Conservation (phyloP, 2,888 invertebrate genomes). For the Trichopria drosophilae region DNA sequence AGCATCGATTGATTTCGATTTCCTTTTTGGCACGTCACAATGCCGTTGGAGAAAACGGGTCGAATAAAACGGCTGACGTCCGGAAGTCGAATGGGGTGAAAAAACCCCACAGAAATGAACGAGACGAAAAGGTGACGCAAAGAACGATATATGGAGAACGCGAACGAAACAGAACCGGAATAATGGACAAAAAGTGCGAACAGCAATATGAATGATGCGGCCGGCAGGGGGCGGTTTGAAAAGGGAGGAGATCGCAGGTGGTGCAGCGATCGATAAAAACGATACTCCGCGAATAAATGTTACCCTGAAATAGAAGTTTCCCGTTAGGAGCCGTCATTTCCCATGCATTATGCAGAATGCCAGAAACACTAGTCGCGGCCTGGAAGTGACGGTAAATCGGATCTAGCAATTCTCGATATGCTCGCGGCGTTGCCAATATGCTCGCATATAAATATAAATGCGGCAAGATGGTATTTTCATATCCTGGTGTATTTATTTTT, state of each 20-base stretch:
- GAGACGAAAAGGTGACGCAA: too few species aligned
- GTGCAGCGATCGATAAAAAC: conserved; percentile 12
- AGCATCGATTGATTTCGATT: too few species aligned
- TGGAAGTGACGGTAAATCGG: conserved; percentile 45
- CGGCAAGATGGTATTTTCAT: conserved; percentile 40
- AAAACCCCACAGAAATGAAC: too few species aligned
- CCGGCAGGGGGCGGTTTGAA: too few species aligned
- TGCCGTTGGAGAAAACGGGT: too few species aligned
- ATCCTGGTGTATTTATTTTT: conserved; percentile 37
- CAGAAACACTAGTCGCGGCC: conserved; percentile 34
- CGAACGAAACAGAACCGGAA: too few species aligned
- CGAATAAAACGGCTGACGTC: too few species aligned
- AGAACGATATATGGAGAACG: too few species aligned
- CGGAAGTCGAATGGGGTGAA: too few species aligned
- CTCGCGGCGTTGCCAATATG: conserved; percentile 30
- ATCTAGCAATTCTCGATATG: conserved; percentile 41
- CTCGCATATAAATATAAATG: conserved; percentile 51
- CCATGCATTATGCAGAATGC: conserved; percentile 42
- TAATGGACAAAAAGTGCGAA: too few species aligned
- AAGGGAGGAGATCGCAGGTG: neutral
- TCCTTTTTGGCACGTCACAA: too few species aligned
- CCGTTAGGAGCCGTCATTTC: conserved; percentile 43
- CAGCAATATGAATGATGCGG: too few species aligned
- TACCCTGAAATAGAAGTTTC: conserved; percentile 40
- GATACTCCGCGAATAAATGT: conserved; percentile 30